Conservation (phyloP, 2,113 vertebrate genomes). For the Mixornis gularis region DNA sequence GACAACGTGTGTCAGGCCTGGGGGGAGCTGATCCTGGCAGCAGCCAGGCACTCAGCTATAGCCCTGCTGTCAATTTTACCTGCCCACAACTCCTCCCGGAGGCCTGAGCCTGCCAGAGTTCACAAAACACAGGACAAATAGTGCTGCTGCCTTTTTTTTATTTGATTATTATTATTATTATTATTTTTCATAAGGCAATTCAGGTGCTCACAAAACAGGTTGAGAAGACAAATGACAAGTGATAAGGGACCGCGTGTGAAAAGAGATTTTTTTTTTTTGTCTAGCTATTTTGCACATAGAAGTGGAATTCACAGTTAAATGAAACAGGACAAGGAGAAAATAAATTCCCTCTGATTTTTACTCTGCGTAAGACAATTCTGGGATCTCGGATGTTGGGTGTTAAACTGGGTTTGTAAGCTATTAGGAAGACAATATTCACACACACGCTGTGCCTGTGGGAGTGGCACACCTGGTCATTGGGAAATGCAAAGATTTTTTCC, state of each 20-base stretch:
- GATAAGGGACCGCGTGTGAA: not conserved
- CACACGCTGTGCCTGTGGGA: not conserved
- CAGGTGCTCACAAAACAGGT: not conserved
- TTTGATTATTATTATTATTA: not conserved
- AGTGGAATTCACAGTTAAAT: not conserved
- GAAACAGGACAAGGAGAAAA: not conserved
- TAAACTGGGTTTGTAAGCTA: not conserved
- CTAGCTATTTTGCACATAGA: not conserved
- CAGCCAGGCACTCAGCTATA: not conserved
- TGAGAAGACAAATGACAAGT: not conserved
- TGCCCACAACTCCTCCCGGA: not conserved
- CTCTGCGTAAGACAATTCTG: fast-evolving
- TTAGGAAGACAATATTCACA: not conserved
- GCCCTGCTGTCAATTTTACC: conserved; percentile 23
- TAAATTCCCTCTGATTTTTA: not conserved
- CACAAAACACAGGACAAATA: not conserved
- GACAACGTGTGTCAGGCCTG: not conserved
- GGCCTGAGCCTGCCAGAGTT: not conserved
- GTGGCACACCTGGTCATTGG: not conserved
- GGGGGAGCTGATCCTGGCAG: not conserved
- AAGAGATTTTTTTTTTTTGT: not conserved
- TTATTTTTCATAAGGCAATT: not conserved
- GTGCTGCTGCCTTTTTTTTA: too few relatives aligned
- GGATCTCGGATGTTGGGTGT: not conserved
- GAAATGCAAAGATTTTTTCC: not conserved